Conservation (phyloP, 2,113 vertebrate genomes). For the Sapayoa aenigma region DNA sequence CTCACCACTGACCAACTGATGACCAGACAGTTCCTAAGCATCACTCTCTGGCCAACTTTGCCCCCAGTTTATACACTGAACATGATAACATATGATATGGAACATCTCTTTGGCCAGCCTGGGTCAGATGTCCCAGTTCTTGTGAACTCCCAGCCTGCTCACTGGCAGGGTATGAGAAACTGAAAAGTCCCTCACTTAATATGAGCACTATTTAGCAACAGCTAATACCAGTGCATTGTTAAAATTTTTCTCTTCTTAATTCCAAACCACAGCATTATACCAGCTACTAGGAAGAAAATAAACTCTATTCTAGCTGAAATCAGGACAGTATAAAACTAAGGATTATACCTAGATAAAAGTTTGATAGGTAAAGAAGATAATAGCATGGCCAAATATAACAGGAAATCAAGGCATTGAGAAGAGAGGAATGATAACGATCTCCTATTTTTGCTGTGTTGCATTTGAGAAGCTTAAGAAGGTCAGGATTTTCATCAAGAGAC, state of each 20-base stretch:
- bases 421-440: not conserved
- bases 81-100: too few species aligned
- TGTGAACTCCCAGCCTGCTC: not conserved
- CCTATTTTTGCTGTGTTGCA: not conserved
- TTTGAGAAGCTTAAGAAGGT: not conserved
- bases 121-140: not conserved
- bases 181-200: not conserved
- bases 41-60: not conserved
- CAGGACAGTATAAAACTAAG: not conserved
- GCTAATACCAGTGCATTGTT: not conserved
- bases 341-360: not conserved
- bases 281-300: not conserved
- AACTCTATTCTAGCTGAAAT: not conserved
- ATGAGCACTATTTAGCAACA: not conserved
- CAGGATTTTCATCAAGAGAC: not conserved
- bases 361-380: not conserved
- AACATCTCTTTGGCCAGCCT: not conserved
- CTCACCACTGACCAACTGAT: not conserved
- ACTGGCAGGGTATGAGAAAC: not conserved
- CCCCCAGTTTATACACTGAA: not conserved
- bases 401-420: not conserved
- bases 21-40: not conserved
- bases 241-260: not conserved
- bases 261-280: not conserved
- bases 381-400: not conserved